These are phyloP conservation scores for Slavum lentiscoides DNA, from an alignment of 2,888 invertebrate genomes.

Conservation along the genomic window DNA sequence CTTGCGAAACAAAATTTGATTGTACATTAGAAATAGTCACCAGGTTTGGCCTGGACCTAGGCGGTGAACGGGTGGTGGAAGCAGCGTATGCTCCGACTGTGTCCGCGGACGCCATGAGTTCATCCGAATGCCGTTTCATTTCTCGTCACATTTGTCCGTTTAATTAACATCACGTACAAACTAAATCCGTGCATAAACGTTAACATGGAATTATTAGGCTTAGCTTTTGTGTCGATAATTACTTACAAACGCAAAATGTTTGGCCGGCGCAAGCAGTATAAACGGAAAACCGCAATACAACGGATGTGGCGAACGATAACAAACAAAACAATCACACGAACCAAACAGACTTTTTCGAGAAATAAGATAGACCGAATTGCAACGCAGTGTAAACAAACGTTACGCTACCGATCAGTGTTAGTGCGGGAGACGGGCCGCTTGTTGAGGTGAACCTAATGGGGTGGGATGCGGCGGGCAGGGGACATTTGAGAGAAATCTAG, in stretches of 20 bases:
- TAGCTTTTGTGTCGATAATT: conserved; percentile 4
- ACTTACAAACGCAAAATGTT: conserved; percentile 39
- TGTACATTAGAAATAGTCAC: conserved; percentile 54
- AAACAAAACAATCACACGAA: conserved; percentile 32
- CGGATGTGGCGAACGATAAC: conserved; percentile 34
- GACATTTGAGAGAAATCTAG: conserved; percentile 53
- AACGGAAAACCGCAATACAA: conserved; percentile 17
- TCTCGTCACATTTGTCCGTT: conserved; percentile 66
- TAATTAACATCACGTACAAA: conserved; percentile 50
- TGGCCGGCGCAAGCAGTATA: conserved; percentile 11
- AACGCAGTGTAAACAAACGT: conserved; percentile 53
- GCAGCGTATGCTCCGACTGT: conserved; percentile 57
- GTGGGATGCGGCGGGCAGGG: conserved; percentile 40
- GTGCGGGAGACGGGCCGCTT: conserved; percentile 53
- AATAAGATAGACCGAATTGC: conserved; percentile 50
- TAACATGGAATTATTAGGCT: conserved; percentile 46
- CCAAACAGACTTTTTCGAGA: conserved; percentile 37
- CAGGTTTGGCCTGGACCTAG: conserved; percentile 53
- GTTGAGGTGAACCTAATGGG: conserved; percentile 49
- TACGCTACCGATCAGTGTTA: conserved; percentile 52
- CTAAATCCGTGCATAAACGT: conserved; percentile 26
- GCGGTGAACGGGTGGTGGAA: conserved; percentile 55
- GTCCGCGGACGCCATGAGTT: conserved; percentile 61
- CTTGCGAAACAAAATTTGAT: conserved; percentile 51
- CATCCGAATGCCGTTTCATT: conserved; percentile 68